These are phyloP conservation scores for Danaus plexippus DNA, from an alignment of 1,140 invertebrate species.

Conservation along the genomic window DNA sequence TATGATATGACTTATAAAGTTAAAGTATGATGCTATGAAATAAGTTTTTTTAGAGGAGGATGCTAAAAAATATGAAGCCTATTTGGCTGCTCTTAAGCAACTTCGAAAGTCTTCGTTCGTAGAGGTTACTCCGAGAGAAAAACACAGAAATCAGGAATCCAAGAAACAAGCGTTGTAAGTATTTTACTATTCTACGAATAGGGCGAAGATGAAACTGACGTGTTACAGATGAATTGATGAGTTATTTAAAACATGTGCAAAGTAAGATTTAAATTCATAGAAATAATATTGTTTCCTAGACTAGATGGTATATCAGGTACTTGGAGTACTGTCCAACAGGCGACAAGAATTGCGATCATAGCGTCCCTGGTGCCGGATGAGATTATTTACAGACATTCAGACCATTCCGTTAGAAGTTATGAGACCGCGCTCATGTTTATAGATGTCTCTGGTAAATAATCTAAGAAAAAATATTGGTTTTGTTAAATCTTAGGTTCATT, in stretches of 20 bases:
- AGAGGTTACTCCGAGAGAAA: conserved; percentile 27
- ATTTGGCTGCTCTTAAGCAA: conserved; percentile 32
- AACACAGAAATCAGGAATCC: conserved; percentile 17
- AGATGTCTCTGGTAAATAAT: too few relatives aligned
- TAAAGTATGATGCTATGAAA: too few relatives aligned
- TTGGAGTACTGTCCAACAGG: conserved; percentile 18
- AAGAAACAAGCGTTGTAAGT: conserved; percentile 22
- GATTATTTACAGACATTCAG: conserved; percentile 72
- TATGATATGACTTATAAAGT: too few relatives aligned
- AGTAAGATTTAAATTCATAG: too few relatives aligned
- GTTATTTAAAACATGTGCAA: too few relatives aligned
- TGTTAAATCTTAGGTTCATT: too few relatives aligned
- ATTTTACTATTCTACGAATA: background rate
- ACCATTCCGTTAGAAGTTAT: conserved; percentile 70
- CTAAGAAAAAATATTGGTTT: too few relatives aligned
- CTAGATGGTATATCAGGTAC: conserved; percentile 14
- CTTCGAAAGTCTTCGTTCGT: conserved; percentile 16
- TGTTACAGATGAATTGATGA: too few relatives aligned
- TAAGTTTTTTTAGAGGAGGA: conserved; percentile 1
- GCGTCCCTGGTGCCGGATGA: conserved; percentile 77
- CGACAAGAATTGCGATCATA: conserved; percentile 62
- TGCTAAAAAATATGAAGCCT: conserved; percentile 27
- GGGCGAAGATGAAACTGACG: too few relatives aligned
- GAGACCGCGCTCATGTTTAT: conserved; percentile 74
- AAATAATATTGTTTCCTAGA: conserved; percentile 10